These are phyloP conservation scores for Gallinago undulata DNA, from an alignment of 2,113 vertebrate genomes.

Conservation along the genomic window DNA sequence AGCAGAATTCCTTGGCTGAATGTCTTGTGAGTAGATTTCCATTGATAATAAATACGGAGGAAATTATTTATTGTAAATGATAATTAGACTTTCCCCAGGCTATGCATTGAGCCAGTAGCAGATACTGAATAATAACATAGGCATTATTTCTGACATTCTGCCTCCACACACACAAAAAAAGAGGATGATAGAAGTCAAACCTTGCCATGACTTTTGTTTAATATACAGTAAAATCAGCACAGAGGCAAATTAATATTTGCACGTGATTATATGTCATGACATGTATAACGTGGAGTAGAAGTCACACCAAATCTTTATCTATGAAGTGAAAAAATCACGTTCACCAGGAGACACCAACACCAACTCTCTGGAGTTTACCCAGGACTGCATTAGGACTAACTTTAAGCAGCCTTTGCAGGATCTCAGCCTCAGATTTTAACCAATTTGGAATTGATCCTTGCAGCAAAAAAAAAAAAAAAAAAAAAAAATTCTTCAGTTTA, in stretches of 20 bases:
- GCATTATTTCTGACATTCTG: slow-evolving; percentile 1
- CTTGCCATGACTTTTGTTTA: not conserved
- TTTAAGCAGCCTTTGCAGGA: not conserved
- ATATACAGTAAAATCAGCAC: not conserved
- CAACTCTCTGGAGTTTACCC: not conserved
- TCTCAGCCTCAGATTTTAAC: not conserved
- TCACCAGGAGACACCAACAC: not conserved
- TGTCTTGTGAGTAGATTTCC: slow-evolving; percentile 33
- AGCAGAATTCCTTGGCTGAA: slow-evolving; percentile 39
- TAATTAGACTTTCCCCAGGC: slow-evolving; percentile 46
- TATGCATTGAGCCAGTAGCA: not conserved
- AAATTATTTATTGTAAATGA: slow-evolving; percentile 60
- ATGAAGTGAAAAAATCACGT: not conserved
- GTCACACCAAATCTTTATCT: not conserved
- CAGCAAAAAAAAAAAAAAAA: not conserved
- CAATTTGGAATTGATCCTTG: slow-evolving; percentile 27
- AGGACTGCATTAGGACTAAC: not conserved
- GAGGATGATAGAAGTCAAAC: not conserved
- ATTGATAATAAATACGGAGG: slow-evolving; percentile 52
- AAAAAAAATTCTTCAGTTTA: not conserved
- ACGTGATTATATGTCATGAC: not conserved
- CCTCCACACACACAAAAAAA: not conserved
- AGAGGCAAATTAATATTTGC: not conserved
- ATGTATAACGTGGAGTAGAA: not conserved
- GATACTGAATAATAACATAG: not conserved